Conservation (phyloP, 2,797 vertebrate species). For the Hoplostethus mediterraneus region DNA sequence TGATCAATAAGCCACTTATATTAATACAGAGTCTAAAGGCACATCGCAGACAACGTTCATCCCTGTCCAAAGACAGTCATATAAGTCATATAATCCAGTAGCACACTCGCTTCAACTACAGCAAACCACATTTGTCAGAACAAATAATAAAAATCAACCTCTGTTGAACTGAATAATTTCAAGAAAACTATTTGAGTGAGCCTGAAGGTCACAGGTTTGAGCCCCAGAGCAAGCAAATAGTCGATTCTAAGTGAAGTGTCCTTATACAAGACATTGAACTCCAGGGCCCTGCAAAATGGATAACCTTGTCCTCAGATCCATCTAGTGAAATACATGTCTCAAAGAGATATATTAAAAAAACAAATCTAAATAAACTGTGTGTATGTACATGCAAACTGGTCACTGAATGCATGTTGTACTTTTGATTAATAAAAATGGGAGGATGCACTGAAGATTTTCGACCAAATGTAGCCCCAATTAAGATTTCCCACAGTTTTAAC, state of each 20-base stretch:
- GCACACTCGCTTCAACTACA: not conserved
- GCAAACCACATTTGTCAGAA: not conserved
- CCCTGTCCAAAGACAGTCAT: not conserved
- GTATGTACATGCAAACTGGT: conserved; percentile 3
- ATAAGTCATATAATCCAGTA: not conserved
- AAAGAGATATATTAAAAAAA: conserved; percentile 14
- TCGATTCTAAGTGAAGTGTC: not conserved
- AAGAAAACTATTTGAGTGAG: not conserved
- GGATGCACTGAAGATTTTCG: not conserved
- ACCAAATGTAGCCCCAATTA: not conserved
- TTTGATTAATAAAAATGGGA: not conserved
- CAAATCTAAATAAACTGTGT: not conserved
- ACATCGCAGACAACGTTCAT: not conserved
- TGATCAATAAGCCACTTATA: conserved; percentile 76
- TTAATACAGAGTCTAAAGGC: conserved; percentile 39
- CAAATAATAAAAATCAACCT: not conserved
- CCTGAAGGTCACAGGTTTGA: not conserved
- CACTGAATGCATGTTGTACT: not conserved
- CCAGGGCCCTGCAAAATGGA: not conserved
- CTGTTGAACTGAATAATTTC: not conserved
- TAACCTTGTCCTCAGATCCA: not conserved
- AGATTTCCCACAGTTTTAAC: not conserved
- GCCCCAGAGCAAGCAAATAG: not conserved
- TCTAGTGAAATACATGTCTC: conserved; percentile 33
- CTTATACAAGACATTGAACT: not conserved